Base-by-base conservation (phyloP, 2,113 vertebrate genomes). In the Notothenia rossii region DNA sequence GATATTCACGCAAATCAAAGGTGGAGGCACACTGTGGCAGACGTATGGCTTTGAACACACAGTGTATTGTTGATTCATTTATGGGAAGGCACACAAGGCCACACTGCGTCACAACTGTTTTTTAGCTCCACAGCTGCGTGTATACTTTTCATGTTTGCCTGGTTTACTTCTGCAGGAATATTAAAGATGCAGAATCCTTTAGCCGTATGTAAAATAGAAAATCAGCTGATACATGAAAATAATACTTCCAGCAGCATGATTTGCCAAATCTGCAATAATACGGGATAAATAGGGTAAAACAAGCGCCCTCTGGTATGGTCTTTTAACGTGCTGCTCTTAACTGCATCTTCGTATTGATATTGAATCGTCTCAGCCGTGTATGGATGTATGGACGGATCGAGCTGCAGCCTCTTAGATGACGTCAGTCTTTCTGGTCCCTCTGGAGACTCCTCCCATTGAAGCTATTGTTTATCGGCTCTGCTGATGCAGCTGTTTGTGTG, bases 391-490 rank as follows among this genome's bases (percentile, higher is more conserved):
- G 25, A 40, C 36, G 36, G 36, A 40, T 40, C 36, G 36, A 61
- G 70, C 88, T 78, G 86, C 88, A 88, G 84, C 86, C 80, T 76
- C 51, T 50, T 1, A 70, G 63, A 58, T 88, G 88, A 88, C 79
- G 79, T 88, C 88, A 84, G 69, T 22, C 76, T 48, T 56, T 25
- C 67, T 11, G 33, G 25, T 59, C 80, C 86, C 89, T 67, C 86
- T 66, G 66, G 85, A 93, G 86, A 74, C 88, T 77, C 89, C 83
- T 86, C 89, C 89, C 84, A 76, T 82, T 69, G 74, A 77, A 84
- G 88, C 88, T 82, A 86, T 89, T 93, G 89, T 93, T 92, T 91
- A 92, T 89, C 59, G 50, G 79, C 58, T 72, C 70, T 90, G 92
- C 90, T 91, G 92, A 93, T 86, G 86, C 86, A 84, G 89, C 90